A percentile compares a stretch with the other conserved stretches of the same genome.
Evolutionary conservation across 2,797 vertebrate species (phyloP).

Genomic region (Bradypodion ventrale): DNA sequence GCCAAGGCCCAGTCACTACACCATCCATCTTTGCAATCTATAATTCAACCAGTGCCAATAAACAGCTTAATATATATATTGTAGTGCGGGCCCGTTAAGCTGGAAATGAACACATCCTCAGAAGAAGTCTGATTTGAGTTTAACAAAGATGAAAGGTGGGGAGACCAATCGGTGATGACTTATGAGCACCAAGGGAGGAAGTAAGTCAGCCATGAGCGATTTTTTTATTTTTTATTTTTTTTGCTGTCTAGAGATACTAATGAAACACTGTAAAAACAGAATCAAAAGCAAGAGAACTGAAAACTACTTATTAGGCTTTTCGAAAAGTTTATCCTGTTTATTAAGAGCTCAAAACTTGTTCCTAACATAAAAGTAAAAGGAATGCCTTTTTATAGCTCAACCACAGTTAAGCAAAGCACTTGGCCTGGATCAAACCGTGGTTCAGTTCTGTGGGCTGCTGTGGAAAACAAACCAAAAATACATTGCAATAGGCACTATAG

Average conservation of each 20-base stretch:
- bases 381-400: background rate
- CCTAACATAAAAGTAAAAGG: background rate
- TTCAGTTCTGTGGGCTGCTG: background rate
- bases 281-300: constrained; percentile 57
- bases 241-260: constrained; percentile 70
- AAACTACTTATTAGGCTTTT: constrained; percentile 14
- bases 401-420: background rate
- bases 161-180: constrained; percentile 74
- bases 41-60: constrained; percentile 44
- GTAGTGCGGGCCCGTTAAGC: constrained; percentile 25
- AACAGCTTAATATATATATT: background rate
- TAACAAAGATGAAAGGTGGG: constrained; percentile 73
- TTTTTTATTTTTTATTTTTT: no score
- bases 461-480: background rate
- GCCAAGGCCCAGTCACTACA: constrained; percentile 41
- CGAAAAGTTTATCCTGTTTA: background rate
- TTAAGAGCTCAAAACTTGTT: constrained; percentile 13
- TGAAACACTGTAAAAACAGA: constrained; percentile 71
- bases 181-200: constrained; percentile 77
- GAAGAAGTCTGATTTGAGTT: constrained; percentile 66
- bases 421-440: background rate
- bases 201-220: constrained; percentile 66
- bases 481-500: background rate
- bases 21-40: constrained; percentile 44
- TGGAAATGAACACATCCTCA: constrained; percentile 65